A percentile compares a stretch with the other conserved stretches of the same genome.
phyloP scores from a whole-genome alignment of 2,797 vertebrate species.

The Sarcophilus harrisii region DNA sequence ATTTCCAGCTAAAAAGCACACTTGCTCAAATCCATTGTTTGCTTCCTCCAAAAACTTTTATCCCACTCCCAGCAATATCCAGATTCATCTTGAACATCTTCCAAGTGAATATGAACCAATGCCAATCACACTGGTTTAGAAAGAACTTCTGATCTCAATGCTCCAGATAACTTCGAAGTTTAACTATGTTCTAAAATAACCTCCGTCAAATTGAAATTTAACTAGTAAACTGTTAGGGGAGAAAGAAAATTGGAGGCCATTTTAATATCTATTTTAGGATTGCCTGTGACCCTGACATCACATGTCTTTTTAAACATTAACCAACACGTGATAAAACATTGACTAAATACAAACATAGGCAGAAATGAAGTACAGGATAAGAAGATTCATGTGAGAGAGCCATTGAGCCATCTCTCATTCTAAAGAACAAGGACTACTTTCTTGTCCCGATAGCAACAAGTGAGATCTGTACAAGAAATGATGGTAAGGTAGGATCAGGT shows the following conservation, averaged over 20 bases:
- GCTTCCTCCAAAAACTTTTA: slow-evolving; percentile 26
- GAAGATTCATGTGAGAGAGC: not conserved
- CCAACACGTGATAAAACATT: slow-evolving; percentile 37
- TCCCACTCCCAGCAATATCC: slow-evolving; percentile 33
- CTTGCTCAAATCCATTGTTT: slow-evolving; percentile 26
- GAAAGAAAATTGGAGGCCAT: slow-evolving; percentile 34
- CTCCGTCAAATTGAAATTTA: slow-evolving; percentile 64
- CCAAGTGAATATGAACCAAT: slow-evolving; percentile 41
- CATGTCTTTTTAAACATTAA: slow-evolving; percentile 52
- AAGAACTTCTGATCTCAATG: slow-evolving; percentile 53
- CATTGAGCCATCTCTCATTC: slow-evolving; percentile 29
- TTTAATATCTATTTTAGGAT: slow-evolving; percentile 63
- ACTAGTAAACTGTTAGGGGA: slow-evolving; percentile 52
- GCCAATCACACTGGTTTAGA: slow-evolving; percentile 30
- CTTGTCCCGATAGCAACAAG: slow-evolving; percentile 6
- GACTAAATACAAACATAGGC: slow-evolving; percentile 45
- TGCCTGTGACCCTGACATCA: slow-evolving; percentile 35
- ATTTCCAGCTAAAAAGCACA: slow-evolving; percentile 11
- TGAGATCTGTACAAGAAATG: slow-evolving; percentile 31
- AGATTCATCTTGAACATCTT: slow-evolving; percentile 58
- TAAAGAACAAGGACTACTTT: not conserved
- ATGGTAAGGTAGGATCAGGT: not conserved
- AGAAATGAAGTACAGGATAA: not conserved
- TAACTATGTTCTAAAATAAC: slow-evolving; percentile 71
- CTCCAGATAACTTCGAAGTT: slow-evolving; percentile 54